phyloP scores from a whole-genome alignment of 2,113 vertebrate species.

The Otolemur garnettii region DNA sequence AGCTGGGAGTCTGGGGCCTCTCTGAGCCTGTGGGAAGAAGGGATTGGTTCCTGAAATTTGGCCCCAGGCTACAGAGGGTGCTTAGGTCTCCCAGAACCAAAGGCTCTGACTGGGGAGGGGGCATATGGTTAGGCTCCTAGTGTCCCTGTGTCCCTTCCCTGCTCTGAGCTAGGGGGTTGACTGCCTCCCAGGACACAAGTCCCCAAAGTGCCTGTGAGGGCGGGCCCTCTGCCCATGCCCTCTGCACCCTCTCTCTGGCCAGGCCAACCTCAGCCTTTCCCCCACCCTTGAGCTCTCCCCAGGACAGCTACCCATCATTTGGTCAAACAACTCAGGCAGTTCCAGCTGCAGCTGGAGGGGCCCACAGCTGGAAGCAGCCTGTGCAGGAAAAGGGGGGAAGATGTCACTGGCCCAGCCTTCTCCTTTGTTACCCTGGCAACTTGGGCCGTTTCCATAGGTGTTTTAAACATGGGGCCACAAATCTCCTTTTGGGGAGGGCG shows the following conservation, averaged over 20 bases:
- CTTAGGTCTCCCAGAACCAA: slow-evolving; percentile 15
- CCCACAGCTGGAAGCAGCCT: neutral
- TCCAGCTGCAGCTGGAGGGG: neutral
- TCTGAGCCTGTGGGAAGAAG: slow-evolving; percentile 26
- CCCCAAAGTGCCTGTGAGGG: slow-evolving; percentile 84
- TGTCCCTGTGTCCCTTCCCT: neutral
- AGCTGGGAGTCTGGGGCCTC: neutral
- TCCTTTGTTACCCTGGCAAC: slow-evolving; percentile 23
- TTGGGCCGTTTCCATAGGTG: slow-evolving; percentile 24
- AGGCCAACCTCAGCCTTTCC: slow-evolving; percentile 38
- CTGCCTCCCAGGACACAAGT: slow-evolving; percentile 82
- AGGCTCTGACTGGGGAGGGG: neutral
- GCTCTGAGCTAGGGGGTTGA: slow-evolving; percentile 68
- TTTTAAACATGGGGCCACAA: slow-evolving; percentile 44
- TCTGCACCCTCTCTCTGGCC: slow-evolving; percentile 61
- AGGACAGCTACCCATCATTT: neutral
- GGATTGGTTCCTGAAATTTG: neutral
- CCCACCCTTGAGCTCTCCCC: neutral
- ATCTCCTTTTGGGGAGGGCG: neutral
- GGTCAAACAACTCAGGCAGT: neutral
- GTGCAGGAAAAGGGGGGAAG: neutral
- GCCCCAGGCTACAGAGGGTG: neutral
- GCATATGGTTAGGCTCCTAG: neutral
- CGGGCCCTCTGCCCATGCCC: slow-evolving; percentile 66
- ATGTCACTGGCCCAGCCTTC: neutral